phyloP scores from a whole-genome alignment of 2,888 invertebrate species.

The Stratiomys singularior region DNA sequence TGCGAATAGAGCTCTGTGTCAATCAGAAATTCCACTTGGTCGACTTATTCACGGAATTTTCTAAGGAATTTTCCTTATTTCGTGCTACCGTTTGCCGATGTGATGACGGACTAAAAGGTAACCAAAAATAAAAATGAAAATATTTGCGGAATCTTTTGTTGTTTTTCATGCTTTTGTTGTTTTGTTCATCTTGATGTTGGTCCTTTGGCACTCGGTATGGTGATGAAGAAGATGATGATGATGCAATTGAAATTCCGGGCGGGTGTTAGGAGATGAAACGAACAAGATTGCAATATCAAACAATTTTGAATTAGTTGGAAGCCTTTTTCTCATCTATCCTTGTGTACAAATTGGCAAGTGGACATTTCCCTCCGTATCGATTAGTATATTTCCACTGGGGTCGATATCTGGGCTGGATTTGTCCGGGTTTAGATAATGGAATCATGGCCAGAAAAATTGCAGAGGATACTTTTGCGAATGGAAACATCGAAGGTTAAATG shows the following conservation, averaged over 20 bases:
- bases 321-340: too few relatives aligned
- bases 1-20: slow-evolving; percentile 11
- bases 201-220: slow-evolving; percentile 7
- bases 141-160: slow-evolving; percentile 33
- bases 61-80: slow-evolving; percentile 30
- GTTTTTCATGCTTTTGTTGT: background rate
- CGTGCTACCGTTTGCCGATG: background rate
- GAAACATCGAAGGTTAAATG: too few relatives aligned
- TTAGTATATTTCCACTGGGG: background rate
- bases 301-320: too few relatives aligned
- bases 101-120: slow-evolving; percentile 20
- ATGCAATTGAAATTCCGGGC: too few relatives aligned
- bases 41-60: slow-evolving; percentile 21
- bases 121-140: slow-evolving; percentile 36
- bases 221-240: background rate
- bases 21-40: slow-evolving; percentile 3
- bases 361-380: slow-evolving; percentile 18
- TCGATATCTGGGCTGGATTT: background rate
- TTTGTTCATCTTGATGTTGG: slow-evolving; percentile 11
- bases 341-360: background rate
- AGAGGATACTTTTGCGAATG: too few relatives aligned
- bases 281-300: too few relatives aligned
- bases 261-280: too few relatives aligned
- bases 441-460: too few relatives aligned
- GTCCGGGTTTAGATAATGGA: too few relatives aligned